Conservation (phyloP, 2,888 invertebrate genomes). For the Drosophila acutilabella region DNA sequence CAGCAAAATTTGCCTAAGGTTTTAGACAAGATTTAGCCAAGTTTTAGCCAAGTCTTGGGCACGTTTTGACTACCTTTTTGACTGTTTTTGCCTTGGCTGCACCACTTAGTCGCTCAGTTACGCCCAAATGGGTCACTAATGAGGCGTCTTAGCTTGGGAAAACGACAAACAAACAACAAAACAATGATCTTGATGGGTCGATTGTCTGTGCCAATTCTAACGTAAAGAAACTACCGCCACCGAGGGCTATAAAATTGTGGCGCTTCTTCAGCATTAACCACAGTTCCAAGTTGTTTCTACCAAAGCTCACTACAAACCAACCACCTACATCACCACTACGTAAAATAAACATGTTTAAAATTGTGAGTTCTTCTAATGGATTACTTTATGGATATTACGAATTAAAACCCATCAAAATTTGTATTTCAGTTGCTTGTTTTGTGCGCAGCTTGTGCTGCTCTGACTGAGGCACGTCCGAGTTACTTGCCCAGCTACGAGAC, state of each 20-base stretch:
- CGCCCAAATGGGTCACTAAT: constrained; percentile 80
- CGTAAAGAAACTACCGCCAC: constrained; percentile 64
- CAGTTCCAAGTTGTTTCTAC: constrained; percentile 50
- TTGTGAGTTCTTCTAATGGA: constrained; percentile 65
- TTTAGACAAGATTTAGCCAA: constrained; percentile 13
- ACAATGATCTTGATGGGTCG: constrained; percentile 66
- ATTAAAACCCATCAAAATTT: neutral
- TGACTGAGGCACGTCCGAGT: constrained; percentile 71
- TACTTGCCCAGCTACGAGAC: constrained; percentile 74
- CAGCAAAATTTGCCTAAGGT: constrained; percentile 21
- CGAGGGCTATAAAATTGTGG: constrained; percentile 66
- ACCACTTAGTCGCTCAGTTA: constrained; percentile 72
- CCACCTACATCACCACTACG: neutral
- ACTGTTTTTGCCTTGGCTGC: constrained; percentile 40
- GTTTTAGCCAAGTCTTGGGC: constrained; percentile 13
- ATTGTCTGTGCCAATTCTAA: constrained; percentile 81
- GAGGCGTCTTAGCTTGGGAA: constrained; percentile 69
- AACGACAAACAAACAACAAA: constrained; percentile 12
- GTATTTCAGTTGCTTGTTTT: constrained; percentile 50
- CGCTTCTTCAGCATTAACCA: constrained; percentile 55
- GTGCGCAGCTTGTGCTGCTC: constrained; percentile 30
- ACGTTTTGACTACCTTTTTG: constrained; percentile 6
- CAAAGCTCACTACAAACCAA: constrained; percentile 3
- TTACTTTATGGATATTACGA: neutral
- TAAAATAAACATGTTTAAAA: constrained; percentile 73